Percentiles rank a stretch among this genome's conserved stretches.
These are phyloP conservation scores for Camponotus vicinus DNA, from an alignment of 1,140 invertebrate species.

Conservation along the genomic window DNA sequence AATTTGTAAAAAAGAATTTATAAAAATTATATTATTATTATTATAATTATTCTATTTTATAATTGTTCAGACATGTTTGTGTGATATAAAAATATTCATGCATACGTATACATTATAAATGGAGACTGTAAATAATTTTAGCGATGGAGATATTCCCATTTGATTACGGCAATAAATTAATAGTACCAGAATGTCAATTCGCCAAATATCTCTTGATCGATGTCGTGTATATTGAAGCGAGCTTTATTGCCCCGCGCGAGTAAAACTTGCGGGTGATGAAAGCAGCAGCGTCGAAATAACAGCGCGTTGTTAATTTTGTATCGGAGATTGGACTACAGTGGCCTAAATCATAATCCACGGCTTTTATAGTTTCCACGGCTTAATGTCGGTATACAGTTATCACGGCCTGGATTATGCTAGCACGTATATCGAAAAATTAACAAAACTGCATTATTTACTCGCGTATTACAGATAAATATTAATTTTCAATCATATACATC, in stretches of 20 bases:
- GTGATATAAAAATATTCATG: background rate
- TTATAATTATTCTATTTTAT: background rate
- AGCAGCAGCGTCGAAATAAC: slow-evolving; percentile 68
- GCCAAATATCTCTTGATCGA: slow-evolving; percentile 72
- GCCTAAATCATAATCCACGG: slow-evolving; percentile 67
- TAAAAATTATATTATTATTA: background rate
- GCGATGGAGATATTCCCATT: slow-evolving; percentile 26
- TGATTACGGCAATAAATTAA: slow-evolving; percentile 65
- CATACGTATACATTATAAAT: background rate
- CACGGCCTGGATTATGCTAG: slow-evolving; percentile 49
- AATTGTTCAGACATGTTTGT: background rate
- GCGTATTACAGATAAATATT: slow-evolving; percentile 42
- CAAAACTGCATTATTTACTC: slow-evolving; percentile 53
- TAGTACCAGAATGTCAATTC: slow-evolving; percentile 63
- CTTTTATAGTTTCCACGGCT: slow-evolving; percentile 66
- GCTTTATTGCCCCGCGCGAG: slow-evolving; percentile 63
- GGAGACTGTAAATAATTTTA: slow-evolving; percentile 8
- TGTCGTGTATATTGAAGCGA: slow-evolving; percentile 63
- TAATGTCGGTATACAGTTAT: slow-evolving; percentile 51
- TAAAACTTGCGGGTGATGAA: slow-evolving; percentile 70
- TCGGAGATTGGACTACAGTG: slow-evolving; percentile 67
- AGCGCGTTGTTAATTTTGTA: slow-evolving; percentile 70
- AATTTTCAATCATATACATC: slow-evolving; percentile 30
- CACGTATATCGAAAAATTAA: slow-evolving; percentile 55
- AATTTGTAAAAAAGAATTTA: no score